Percentiles rank a stretch among this genome's conserved stretches.
phyloP scores from a whole-genome alignment of 2,113 vertebrate genomes.

The Prunella fulvescens region DNA sequence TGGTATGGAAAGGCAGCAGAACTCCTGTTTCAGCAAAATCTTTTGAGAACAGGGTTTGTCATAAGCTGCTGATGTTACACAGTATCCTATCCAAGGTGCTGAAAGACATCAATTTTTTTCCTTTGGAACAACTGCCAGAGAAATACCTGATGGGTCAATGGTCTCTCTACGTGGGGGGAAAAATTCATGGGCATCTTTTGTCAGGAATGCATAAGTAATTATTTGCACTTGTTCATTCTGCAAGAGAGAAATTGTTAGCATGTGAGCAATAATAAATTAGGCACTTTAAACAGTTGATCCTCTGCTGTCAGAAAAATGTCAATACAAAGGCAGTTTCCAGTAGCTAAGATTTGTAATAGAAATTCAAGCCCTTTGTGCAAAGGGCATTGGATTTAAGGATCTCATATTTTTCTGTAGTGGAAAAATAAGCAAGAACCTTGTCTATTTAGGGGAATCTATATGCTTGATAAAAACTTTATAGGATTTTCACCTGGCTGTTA shows the following conservation, averaged over 20 bases:
- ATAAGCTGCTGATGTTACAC: not conserved
- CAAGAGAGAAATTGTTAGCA: conserved; percentile 24
- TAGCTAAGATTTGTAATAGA: not conserved
- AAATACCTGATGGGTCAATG: not conserved
- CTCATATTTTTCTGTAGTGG: not conserved
- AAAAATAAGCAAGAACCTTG: not conserved
- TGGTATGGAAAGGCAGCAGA: not conserved
- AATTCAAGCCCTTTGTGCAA: not conserved
- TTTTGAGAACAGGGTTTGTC: conserved; percentile 8
- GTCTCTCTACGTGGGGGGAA: not conserved
- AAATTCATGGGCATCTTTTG: not conserved
- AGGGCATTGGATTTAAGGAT: not conserved
- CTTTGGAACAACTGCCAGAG: not conserved
- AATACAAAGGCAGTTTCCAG: conserved; percentile 4
- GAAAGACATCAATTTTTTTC: conserved; percentile 19
- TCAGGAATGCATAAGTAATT: conserved; percentile 36
- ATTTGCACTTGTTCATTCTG: conserved; percentile 30
- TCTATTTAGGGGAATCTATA: not conserved
- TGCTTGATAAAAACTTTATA: not conserved
- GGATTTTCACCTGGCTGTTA: conserved; percentile 18
- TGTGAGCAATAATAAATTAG: not conserved
- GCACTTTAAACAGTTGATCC: not conserved
- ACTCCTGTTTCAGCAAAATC: conserved; percentile 35
- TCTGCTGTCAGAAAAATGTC: not conserved
- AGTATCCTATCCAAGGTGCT: not conserved